Evolutionary conservation across 2,888 invertebrate species (phyloP), one percentile per base, ranked within the genome.

Genomic region (Synanthedon myopaeformis): DNA sequence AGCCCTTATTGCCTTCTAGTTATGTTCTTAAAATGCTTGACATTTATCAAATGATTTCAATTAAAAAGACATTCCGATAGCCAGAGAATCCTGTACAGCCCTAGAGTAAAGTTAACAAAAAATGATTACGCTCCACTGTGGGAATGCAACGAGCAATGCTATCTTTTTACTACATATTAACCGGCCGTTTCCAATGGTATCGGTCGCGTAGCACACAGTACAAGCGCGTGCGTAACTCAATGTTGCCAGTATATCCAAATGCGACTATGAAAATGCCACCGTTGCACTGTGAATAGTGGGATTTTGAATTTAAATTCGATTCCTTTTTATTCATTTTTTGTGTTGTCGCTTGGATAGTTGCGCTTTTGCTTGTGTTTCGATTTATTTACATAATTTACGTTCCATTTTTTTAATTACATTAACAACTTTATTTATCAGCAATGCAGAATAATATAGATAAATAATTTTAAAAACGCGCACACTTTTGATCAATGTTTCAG

Each of bases 131-230:
- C 59, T 66, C 59, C 62, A 65, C 74, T 79, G 81, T 82, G 84
- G 79, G 84, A 85, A 84, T 84, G 76, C 68, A 69, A 69, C 70
- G 59, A 61, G 78, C 71, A 78, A 77, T 79, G 74, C 72, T 69
- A 75, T 69, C 75, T 82, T 83, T 82, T 84, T 82, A 73, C 76
- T 66, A 59, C 63, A 61, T 64, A 72, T 70, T 71, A 75, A 65
- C 71, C 66, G 63, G 61, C 66, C 59, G 58, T 61, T 55, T 59
- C 60, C 59, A 65, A 69, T 69, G 62, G 67, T 61, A 66, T 61
- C 59, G 58, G 61, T 64, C 63, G 64, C 64, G 63, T 54, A 58
- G 35, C 64, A 65, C 59, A 63, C 67, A 12, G 45, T 5, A 45
- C 13, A 45, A 45, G 57, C 62, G 35, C 58, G 57, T 61, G 63